Evolutionary conservation across 2,113 vertebrate species (phyloP), one percentile per base, ranked within the genome.

Genomic region (Catagonus wagneri): DNA sequence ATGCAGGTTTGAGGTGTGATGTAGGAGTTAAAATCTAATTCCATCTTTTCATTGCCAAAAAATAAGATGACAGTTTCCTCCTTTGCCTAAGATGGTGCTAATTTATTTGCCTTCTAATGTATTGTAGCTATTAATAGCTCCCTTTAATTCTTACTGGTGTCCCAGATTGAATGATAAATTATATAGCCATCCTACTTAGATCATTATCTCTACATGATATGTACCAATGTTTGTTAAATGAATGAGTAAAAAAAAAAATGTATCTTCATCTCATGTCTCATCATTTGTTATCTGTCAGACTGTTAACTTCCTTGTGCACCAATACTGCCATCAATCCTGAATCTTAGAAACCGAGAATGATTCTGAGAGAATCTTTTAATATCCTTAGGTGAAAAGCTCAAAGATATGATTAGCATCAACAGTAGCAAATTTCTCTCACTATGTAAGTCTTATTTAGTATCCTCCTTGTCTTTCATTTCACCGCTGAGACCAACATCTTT

Each of bases 381-480:
- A 97, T 93, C 61, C 72, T 96, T 76, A 61, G 60, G 78, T 85
- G 78, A 92, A 97, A 97, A 95, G 68, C 87, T 96, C 78, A 85
- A 87, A 96, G 89, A 96, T 88, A 27, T 72, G 94, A 95, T 98
- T 93, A 96, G 44, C 56, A 97, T 95, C 91, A 78, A 96, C 83
- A 97, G 89, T 93, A 96, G 83, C 34, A 60, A 95, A 91, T 96
- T 97, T 90, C 88, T 93, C 83, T 94, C 83, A 79, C 93, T 61
- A 58, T 83, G 90, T 87, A 94, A 96, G 94, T 96, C 96, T 97
- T 96, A 97, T 97, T 96, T 97, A 93, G 89, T 94, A n/a, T 93
- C 39, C 29, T 58, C 34, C 85, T 94, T 95, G 93, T 90, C 95
- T 97, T 97, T 80, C 83, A 93, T 92, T 97, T 97, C 86, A 96